Evolutionary conservation across 2,797 vertebrate species (phyloP), one percentile per base, ranked within the genome.

Genomic region (Hydrocynus forskahlii): DNA sequence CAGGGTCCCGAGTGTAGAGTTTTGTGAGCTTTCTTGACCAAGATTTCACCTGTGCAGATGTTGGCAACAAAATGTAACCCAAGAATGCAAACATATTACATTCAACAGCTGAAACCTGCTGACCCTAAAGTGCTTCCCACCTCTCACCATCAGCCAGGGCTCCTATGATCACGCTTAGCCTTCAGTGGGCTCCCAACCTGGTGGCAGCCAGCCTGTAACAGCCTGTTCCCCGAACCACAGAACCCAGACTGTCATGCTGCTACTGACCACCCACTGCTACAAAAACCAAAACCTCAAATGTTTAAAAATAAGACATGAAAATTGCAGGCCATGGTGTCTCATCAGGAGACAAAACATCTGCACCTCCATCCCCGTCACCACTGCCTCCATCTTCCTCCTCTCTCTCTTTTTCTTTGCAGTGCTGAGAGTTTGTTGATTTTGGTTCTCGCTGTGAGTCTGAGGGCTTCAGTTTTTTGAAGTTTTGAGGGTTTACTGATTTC

Each of bases 401-500:
- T 17, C 63, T n/a, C 38, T n/a, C 64, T 21, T 4, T 40, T 35
- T 23, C 57, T 29, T 23, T 59, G 7, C 4, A 10, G 2, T 59
- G 55, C 8, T 59, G 55, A 7, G 55, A n/a, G 55, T 59, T 7
- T 59, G 55, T 59, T 59, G 55, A 21, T 21, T 59, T 21, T 59
- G 54, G 54, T 19, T 55, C 7, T 59, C 67, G 66, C 43, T 84
- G 81, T 83, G 60, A 75, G 29, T 35, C 60, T 8, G 13, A 19
- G 25, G 19, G 35, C 19, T 19, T 66, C 14, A n/a, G 8, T 2
- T 68, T 17, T 19, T 66, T 38, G 5, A 21, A 35, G 29, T 66
- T 38, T 38, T 38, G 14, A 19, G 4, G 79, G 73, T 72, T 66
- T 54, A 74, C 75, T 86, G 76, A 72, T 78, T 88, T 88, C 84